Evolutionary conservation across 2,888 invertebrate species (phyloP), one percentile per base, ranked within the genome.

Genomic region (Latheticus oryzae): DNA sequence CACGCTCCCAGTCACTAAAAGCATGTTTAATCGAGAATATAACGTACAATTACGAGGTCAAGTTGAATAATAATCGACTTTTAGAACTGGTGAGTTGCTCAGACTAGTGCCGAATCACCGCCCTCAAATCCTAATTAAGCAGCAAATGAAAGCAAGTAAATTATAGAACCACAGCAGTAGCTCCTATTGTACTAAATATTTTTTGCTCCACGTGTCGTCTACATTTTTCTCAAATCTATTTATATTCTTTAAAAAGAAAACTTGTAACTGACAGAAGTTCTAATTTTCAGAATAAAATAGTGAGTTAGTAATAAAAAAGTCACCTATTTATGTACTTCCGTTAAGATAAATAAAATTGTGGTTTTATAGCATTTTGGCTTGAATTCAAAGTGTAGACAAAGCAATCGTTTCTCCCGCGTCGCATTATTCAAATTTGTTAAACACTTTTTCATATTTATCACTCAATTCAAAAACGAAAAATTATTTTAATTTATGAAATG

Each of bases 1-100:
- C 94, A 93, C 90, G 86, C 92, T 91, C 93, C 95, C 95, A 90
- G 94, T 75, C 76, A n/a, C n/a, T n/a, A n/a, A n/a, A n/a, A n/a
- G n/a, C n/a, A n/a, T n/a, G n/a, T n/a, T n/a, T n/a, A n/a, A n/a
- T n/a, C n/a, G n/a, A n/a, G n/a, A n/a, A n/a, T n/a, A n/a, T n/a
- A n/a, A n/a, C n/a, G n/a, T n/a, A n/a, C n/a, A n/a, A n/a, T n/a
- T n/a, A n/a, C n/a, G n/a, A n/a, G n/a, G n/a, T n/a, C n/a, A n/a
- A n/a, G n/a, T n/a, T n/a, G n/a, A n/a, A n/a, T n/a, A n/a, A n/a
- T n/a, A n/a, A n/a, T n/a, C n/a, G n/a, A n/a, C n/a, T n/a, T n/a
- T n/a, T n/a, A n/a, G n/a, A n/a, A n/a, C n/a, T n/a, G n/a, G n/a
- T n/a, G n/a, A n/a, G n/a, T n/a, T n/a, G n/a, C n/a, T n/a, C n/a